These are phyloP conservation scores for Stomatorhinus walkeri DNA, from an alignment of 2,797 vertebrate genomes.

Conservation along the genomic window DNA sequence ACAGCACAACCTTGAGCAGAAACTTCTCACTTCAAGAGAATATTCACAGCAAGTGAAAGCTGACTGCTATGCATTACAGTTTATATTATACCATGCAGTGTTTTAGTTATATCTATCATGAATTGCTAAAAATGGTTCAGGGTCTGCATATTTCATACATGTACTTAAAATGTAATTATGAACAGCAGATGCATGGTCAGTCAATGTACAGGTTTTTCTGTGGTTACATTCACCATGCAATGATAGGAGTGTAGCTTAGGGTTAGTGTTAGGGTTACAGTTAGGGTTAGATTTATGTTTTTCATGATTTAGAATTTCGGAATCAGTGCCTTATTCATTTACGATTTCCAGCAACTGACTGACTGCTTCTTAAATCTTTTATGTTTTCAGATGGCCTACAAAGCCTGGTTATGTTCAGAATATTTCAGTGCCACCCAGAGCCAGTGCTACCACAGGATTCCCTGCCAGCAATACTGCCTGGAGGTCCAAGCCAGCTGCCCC, in stretches of 20 bases:
- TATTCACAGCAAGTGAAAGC: background rate
- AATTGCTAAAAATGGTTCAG: background rate
- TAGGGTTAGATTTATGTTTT: background rate
- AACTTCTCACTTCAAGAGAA: slow-evolving; percentile 12
- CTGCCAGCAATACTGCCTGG: slow-evolving; percentile 79
- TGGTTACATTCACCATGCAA: background rate
- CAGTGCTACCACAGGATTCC: slow-evolving; percentile 73
- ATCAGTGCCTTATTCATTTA: background rate
- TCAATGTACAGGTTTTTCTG: background rate
- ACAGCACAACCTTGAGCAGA: background rate
- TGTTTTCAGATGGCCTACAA: slow-evolving; percentile 71
- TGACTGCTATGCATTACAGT: background rate
- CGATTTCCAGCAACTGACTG: background rate
- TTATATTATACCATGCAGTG: background rate
- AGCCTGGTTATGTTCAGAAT: slow-evolving; percentile 79
- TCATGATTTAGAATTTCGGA: background rate
- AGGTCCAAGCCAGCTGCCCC: slow-evolving; percentile 77
- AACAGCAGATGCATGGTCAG: background rate
- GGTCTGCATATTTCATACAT: background rate
- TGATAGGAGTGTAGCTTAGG: background rate
- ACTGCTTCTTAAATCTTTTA: slow-evolving; percentile 21
- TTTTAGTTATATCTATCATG: background rate
- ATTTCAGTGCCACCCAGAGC: slow-evolving; percentile 74
- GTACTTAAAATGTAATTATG: background rate
- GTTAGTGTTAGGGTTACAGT: no score